Conservation (phyloP, 2,797 vertebrate genomes). For the Lutjanus argentimaculatus region DNA sequence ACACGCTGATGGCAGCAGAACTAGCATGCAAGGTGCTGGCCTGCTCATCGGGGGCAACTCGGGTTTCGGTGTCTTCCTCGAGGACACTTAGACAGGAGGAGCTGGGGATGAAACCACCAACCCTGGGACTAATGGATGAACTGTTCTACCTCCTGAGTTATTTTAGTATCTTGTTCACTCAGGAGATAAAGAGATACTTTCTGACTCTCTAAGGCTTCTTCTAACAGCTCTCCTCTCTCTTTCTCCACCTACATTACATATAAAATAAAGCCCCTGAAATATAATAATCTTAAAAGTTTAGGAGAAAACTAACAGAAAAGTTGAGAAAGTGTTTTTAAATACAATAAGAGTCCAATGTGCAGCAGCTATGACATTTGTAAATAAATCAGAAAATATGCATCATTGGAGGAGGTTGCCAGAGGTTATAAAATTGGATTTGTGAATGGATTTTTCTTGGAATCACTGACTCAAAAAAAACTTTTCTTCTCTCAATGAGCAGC, state of each 20-base stretch:
- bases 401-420: background rate
- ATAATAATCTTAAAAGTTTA: background rate
- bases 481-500: slow-evolving; percentile 4
- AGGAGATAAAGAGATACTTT: background rate
- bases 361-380: background rate
- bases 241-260: background rate
- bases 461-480: background rate
- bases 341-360: background rate
- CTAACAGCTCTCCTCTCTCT: background rate
- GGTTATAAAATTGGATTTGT: background rate
- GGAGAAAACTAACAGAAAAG: background rate
- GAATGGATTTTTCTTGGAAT: background rate
- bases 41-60: too few species aligned
- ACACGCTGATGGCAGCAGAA: background rate
- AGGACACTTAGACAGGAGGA: background rate
- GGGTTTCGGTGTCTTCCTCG: background rate
- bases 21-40: background rate
- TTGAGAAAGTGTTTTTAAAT: background rate
- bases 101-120: background rate
- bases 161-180: too few species aligned
- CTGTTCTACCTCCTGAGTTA: background rate
- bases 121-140: background rate
- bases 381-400: background rate
- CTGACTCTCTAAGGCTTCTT: background rate
- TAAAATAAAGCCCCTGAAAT: background rate